Base-by-base conservation (phyloP, 2,113 vertebrate genomes). In the Pristiophorus japonicus region DNA sequence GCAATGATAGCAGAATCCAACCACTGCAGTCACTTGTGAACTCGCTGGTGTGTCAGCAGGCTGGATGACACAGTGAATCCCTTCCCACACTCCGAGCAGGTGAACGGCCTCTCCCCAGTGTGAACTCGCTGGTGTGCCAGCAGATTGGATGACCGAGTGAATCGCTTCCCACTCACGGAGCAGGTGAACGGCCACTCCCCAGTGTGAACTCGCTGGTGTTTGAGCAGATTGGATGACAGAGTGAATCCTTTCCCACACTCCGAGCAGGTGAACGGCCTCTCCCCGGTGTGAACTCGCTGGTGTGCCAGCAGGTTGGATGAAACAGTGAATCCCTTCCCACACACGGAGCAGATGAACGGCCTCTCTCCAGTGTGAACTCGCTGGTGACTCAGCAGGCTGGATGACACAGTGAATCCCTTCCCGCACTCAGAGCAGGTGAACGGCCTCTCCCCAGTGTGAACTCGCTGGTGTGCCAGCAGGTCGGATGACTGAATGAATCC, bases 221-320 rank as follows among this genome's bases (percentile, higher is more conserved):
- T 87, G 6, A 55, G 22, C 24, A 87, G 84, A 47, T 10, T 47
- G 45, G 22, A 51, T 10, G 84, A 55, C 22, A 27, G 20, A 27
- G 22, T 87, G 84, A 87, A 87, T 87, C 84, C 45, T 24, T 47
- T 47, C 47, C 84, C 84, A 51, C 84, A 87, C 42, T 84, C 81
- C 7, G 81, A 20, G 81, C 81, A 84, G 16, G 16, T 84, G 81
- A 84, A 84, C 20, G 38, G 81, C 81, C 42, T 84, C 81, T 84
- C 81, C 42, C 81, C 42, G 22, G 81, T 84, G 81, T 84, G 81
- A 84, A 84, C 81, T 20, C 81, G 81, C 81, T 84, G 81, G 81
- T 84, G 81, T 4, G 18, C 24, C 38, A 84, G 18, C 18, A 85
- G 22, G 84, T 1, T 51, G 51, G 51, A 51, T 51, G 51, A 51